A percentile compares a stretch with the other conserved stretches of the same genome.
Conservation (phyloP, 2,888 invertebrate genomes). For the Agrotis clavis region DNA sequence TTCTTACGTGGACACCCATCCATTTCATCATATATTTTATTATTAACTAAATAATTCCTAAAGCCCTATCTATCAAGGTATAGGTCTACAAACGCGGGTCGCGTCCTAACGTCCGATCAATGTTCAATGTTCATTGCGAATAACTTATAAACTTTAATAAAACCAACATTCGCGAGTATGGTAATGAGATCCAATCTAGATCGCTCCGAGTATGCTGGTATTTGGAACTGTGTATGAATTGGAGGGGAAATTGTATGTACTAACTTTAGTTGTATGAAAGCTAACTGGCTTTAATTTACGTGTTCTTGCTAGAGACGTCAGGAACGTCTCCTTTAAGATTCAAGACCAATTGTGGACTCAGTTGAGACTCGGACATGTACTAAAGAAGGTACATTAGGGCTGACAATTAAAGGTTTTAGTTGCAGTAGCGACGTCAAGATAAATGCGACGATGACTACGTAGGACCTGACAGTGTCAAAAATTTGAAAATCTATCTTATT, state of each 20-base stretch:
- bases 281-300: conserved; percentile 18
- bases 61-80: conserved; percentile 19
- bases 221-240: conserved; percentile 24
- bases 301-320: background rate
- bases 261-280: conserved; percentile 9
- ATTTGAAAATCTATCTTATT: no score
- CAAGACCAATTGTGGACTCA: background rate
- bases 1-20: background rate
- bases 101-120: conserved; percentile 62
- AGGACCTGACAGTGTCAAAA: no score
- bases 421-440: background rate
- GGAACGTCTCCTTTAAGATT: background rate
- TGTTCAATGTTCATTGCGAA: conserved; percentile 60
- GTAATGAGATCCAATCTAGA: conserved; percentile 57
- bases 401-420: background rate
- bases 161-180: conserved; percentile 50
- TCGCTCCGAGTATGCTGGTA: conserved; percentile 34
- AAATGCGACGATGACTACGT: background rate
- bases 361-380: background rate
- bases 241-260: conserved; percentile 19
- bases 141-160: conserved; percentile 64
- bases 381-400: background rate
- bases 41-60: background rate
- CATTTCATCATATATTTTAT: conserved; percentile 18
- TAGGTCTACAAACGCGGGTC: conserved; percentile 24